phyloP scores from a whole-genome alignment of 2,888 invertebrate species.

The Lepidochrysops patricia region DNA sequence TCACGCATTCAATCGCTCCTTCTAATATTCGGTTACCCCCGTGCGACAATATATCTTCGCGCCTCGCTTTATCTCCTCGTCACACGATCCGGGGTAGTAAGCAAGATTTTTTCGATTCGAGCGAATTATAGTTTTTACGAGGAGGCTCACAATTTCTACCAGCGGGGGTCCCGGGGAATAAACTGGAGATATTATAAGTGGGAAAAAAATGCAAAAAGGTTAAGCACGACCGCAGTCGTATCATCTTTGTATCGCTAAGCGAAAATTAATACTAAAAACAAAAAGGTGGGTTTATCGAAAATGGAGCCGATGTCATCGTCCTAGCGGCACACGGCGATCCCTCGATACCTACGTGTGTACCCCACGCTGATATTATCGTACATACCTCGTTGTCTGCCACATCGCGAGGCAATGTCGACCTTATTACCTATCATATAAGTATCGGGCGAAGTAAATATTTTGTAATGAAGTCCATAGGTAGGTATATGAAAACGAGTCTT shows the following conservation, averaged over 20 bases:
- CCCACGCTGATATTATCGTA: slow-evolving; percentile 34
- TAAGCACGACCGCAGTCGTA: slow-evolving; percentile 30
- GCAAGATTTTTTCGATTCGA: background rate
- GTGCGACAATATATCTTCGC: slow-evolving; percentile 14
- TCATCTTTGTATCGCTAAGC: slow-evolving; percentile 45
- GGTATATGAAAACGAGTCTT: slow-evolving; percentile 29
- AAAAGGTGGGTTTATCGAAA: slow-evolving; percentile 55
- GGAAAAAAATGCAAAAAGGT: slow-evolving; percentile 23
- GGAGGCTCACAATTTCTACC: slow-evolving; percentile 19
- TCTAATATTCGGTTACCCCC: slow-evolving; percentile 17
- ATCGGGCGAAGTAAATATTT: slow-evolving; percentile 15
- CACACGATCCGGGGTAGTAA: background rate
- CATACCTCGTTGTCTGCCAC: slow-evolving; percentile 21
- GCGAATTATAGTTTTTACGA: slow-evolving; percentile 15
- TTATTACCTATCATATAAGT: slow-evolving; percentile 18
- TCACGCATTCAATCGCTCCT: slow-evolving; percentile 21
- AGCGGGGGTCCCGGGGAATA: slow-evolving; percentile 19
- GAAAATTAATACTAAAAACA: slow-evolving; percentile 60
- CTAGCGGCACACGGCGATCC: slow-evolving; percentile 42
- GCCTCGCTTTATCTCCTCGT: background rate
- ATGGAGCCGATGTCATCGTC: slow-evolving; percentile 60
- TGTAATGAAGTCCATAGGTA: slow-evolving; percentile 25
- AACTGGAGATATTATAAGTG: slow-evolving; percentile 18
- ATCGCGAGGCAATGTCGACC: slow-evolving; percentile 15
- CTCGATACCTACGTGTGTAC: slow-evolving; percentile 39